Evolutionary conservation across 2,113 vertebrate genomes (phyloP).

Genomic region (Gavia stellata): DNA sequence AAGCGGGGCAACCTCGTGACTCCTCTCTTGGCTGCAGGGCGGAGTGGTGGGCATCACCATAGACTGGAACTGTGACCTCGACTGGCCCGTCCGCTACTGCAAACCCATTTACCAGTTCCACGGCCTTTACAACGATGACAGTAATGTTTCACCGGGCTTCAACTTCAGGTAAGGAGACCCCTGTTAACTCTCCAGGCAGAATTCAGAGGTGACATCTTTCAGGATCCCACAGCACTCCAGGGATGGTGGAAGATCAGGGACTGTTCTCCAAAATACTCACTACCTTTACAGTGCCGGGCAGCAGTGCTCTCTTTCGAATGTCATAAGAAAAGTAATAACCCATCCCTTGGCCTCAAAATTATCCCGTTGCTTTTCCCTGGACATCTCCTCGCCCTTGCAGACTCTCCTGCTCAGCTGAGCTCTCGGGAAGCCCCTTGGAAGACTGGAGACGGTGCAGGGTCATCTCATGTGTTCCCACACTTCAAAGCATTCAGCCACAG

Average conservation of each 20-base stretch:
- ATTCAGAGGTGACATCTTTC: not conserved
- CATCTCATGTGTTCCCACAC: accelerated
- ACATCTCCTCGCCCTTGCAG: not conserved
- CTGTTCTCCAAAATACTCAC: not conserved
- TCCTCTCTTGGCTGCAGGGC: constrained; percentile 69
- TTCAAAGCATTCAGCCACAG: not conserved
- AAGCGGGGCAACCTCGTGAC: accelerated
- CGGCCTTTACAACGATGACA: constrained; percentile 81
- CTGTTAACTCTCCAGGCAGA: not conserved
- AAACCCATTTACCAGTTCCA: constrained; percentile 86
- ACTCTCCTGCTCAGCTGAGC: not conserved
- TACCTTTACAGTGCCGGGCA: not conserved
- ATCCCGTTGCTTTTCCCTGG: not conserved
- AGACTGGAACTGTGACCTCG: constrained; percentile 92
- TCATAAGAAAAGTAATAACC: not conserved
- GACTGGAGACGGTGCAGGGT: not conserved
- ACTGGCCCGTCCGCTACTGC: constrained; percentile 77
- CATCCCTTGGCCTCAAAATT: not conserved
- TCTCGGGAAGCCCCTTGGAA: not conserved
- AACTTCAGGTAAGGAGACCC: constrained; percentile 86
- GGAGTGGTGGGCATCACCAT: constrained; percentile 89
- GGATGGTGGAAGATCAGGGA: not conserved
- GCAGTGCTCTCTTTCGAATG: not conserved
- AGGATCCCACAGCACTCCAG: not conserved
- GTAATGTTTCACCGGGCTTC: constrained; percentile 82